Conservation (phyloP, 1,140 invertebrate genomes). For the Anoplophora glabripennis region DNA sequence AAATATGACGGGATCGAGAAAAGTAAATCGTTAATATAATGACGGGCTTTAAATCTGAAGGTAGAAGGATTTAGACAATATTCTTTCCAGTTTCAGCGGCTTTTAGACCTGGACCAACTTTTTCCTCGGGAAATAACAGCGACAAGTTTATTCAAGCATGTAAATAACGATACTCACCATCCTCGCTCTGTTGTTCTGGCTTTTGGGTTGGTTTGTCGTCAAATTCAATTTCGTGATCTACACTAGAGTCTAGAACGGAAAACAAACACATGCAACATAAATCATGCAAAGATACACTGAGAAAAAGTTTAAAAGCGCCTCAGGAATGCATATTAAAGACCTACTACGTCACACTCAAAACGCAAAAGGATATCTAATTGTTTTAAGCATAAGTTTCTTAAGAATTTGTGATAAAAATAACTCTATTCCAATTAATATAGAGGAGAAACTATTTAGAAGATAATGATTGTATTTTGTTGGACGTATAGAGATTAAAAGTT, state of each 20-base stretch:
- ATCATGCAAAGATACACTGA: conserved; percentile 38
- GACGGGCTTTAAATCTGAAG: background rate
- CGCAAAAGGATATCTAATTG: conserved; percentile 1
- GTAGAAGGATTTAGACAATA: background rate
- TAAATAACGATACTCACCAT: conserved; percentile 26
- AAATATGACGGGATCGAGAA: conserved; percentile 9
- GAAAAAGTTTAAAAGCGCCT: conserved; percentile 4
- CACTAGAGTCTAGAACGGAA: conserved; percentile 44
- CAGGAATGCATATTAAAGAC: background rate
- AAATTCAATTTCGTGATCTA: conserved; percentile 44
- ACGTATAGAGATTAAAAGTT: too few relatives aligned
- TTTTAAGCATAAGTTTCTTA: too few relatives aligned
- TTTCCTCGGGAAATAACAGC: background rate
- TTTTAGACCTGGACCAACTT: background rate
- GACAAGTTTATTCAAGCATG: too few relatives aligned
- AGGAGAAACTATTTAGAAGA: too few relatives aligned
- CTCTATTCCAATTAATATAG: too few relatives aligned
- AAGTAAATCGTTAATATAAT: conserved; percentile 8
- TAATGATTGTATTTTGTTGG: too few relatives aligned
- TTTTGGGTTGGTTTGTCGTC: conserved; percentile 37
- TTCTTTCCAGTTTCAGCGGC: conserved; percentile 5
- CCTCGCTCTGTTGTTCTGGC: conserved; percentile 20
- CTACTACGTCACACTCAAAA: conserved; percentile 5
- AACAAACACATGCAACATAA: conserved; percentile 27
- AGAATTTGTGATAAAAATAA: too few relatives aligned